These are phyloP conservation scores for Galagoides demidoff DNA, from an alignment of 2,797 vertebrate species.

Conservation along the genomic window DNA sequence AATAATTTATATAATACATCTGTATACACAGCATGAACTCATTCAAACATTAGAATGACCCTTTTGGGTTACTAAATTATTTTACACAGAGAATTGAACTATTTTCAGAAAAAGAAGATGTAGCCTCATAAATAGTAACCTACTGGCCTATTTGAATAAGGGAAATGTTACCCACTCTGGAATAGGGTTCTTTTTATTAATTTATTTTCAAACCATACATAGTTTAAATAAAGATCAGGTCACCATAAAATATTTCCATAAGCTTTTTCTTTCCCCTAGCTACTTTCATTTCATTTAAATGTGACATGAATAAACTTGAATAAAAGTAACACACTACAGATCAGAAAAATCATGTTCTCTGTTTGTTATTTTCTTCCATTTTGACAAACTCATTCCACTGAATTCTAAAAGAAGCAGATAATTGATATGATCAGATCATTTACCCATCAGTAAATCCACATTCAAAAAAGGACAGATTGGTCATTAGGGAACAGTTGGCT, in stretches of 20 bases:
- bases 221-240: not conserved
- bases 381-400: conserved; percentile 23
- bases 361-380: not conserved
- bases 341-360: not conserved
- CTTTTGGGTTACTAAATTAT: not conserved
- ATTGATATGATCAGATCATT: not conserved
- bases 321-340: not conserved
- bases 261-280: not conserved
- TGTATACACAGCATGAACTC: not conserved
- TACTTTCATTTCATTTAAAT: not conserved
- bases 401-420: conserved; percentile 11
- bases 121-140: not conserved
- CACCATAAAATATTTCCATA: not conserved
- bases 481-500: conserved; percentile 26
- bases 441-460: not conserved
- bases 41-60: not conserved
- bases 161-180: not conserved
- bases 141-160: not conserved
- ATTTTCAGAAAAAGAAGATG: conserved; percentile 34
- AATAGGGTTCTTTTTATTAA: not conserved
- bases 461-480: conserved; percentile 11
- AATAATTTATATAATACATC: not conserved
- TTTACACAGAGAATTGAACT: not conserved
- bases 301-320: not conserved
- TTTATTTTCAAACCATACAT: not conserved